Base-by-base conservation (phyloP, 2,797 vertebrate species). In the Vultur gryphus region DNA sequence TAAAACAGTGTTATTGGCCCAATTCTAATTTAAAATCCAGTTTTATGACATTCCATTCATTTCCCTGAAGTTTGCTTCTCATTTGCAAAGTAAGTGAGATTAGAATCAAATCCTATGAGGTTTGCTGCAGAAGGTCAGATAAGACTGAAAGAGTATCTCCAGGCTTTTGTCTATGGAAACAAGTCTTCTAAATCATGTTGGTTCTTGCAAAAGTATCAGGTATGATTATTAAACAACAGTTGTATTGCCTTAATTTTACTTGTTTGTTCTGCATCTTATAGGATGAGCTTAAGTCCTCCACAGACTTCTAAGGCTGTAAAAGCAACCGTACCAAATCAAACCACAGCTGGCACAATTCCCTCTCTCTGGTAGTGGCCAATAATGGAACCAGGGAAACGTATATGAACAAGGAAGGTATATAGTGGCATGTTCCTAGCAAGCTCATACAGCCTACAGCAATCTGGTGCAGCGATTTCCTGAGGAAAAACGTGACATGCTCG, bases 41-140 rank as follows among this genome's bases (percentile, higher is more conserved):
- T 92, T 96, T 95, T 88, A 64, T 92, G 87, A 43, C 79, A 96
- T 95, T 91, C 91, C 92, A 79, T 88, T 92, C 37, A 76, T 96
- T 93, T 96, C 58, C 78, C 16, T 73, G 49, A 86, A 76, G 48
- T 88, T 87, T 91, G 6, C 59, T 86, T 91, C 82, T 69, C 83
- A 72, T 75, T 76, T 94, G n/a, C 43, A 81, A 89, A 69, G 39
- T 64, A 43, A 87, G 49, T 46, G 59, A 93, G 79, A 93, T 94
- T 85, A 89, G 25, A 82, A 86, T 93, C 69, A 79, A 72, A 79
- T 71, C n/a, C 46, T 62, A 8, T 48, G 54, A 87, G 18, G 43
- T 91, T 96, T 97, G 48, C 29, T 93, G 26, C 52, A 92, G 65
- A 78, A 93, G 79, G 86, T 75, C 72, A 91, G 69, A 89, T 94